Base-by-base conservation (phyloP, 1,140 invertebrate species). In the Eufriesea mexicana region DNA sequence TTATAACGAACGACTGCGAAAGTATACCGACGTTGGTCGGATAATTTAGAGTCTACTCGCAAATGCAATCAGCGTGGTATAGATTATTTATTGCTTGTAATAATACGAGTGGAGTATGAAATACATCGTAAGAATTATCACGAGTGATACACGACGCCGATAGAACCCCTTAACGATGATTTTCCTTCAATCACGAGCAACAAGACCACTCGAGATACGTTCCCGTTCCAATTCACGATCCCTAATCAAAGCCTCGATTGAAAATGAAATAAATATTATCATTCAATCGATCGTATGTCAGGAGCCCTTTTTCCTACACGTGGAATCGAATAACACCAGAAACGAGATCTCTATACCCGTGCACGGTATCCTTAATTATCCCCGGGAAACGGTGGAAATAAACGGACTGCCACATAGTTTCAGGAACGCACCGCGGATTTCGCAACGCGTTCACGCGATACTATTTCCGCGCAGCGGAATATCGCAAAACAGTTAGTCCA, bases 401-500 rank as follows among this genome's bases (percentile, higher is more conserved):
- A 25, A 49, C 57, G 20, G 23, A 5, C 14, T n/a, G 10, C 28
- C 20, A 10, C 23, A 47, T 49, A 61, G 18, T 14, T 18, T 49
- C 35, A 4, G 4, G 35, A 35, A 35, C 35, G 35, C 35, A 4
- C 35, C 35, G 35, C 35, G 35, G 35, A 35, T 35, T 35, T 28
- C 14, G 28, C 8, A 70, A 20, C 18, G 9, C 14, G 4, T 66
- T 66, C 64, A 7, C 73, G 42, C 28, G 57, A 75, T 75, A 67
- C 9, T 78, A 57, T 16, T 59, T 59, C 35, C 12, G 42, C 47
- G 55, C 51, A 23, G 45, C 14, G 14, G 20, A 42, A 16, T 35
- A 62, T 79, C 28, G 23, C 35, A 20, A 25, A 61, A 79, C 78
- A 51, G 78, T 79, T 79, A 79, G 35, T 61, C 55, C 47, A 72